These are phyloP conservation scores for Platygyra sinensis DNA, from an alignment of 64 coral and sea anemone genomes.

Conservation along the genomic window DNA sequence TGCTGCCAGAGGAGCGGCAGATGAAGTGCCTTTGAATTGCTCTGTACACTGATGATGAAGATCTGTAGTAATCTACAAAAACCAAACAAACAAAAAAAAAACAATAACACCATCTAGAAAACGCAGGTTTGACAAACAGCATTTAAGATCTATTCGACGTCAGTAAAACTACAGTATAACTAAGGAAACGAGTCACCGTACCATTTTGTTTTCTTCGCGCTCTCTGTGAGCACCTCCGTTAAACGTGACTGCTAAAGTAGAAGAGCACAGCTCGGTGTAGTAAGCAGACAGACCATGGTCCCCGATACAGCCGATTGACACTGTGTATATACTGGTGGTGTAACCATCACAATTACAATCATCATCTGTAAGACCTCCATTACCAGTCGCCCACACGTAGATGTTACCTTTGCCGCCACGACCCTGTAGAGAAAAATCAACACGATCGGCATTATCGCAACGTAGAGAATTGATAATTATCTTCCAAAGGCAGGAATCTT, in stretches of 20 bases:
- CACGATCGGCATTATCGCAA: too few species aligned
- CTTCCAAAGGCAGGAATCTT: too few species aligned
- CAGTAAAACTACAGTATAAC: background rate
- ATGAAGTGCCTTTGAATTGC: constrained; percentile 98
- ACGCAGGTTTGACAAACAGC: background rate
- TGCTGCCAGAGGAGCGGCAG: constrained; percentile 89
- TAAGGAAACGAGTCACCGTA: background rate
- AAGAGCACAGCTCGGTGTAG: constrained; percentile 88
- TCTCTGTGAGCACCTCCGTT: constrained; percentile 87
- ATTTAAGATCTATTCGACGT: too few species aligned
- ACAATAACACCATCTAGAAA: background rate
- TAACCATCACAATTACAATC: constrained; percentile 92
- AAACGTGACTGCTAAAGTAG: constrained; percentile 86
- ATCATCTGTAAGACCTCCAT: constrained; percentile 89
- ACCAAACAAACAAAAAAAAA: background rate
- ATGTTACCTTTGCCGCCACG: constrained; percentile 85
- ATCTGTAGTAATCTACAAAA: constrained; percentile 87
- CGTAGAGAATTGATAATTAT: too few species aligned
- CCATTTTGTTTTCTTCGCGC: constrained; percentile 88
- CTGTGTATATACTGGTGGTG: constrained; percentile 89
- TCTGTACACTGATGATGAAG: constrained; percentile 93
- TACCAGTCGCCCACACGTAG: constrained; percentile 89
- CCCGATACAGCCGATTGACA: constrained; percentile 83
- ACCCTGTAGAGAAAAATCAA: constrained; percentile 33
- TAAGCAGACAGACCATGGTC: constrained; percentile 91